Percentiles rank a stretch among this genome's conserved stretches.
Conservation (phyloP, 2,797 vertebrate species). For the Oreortyx pictus region DNA sequence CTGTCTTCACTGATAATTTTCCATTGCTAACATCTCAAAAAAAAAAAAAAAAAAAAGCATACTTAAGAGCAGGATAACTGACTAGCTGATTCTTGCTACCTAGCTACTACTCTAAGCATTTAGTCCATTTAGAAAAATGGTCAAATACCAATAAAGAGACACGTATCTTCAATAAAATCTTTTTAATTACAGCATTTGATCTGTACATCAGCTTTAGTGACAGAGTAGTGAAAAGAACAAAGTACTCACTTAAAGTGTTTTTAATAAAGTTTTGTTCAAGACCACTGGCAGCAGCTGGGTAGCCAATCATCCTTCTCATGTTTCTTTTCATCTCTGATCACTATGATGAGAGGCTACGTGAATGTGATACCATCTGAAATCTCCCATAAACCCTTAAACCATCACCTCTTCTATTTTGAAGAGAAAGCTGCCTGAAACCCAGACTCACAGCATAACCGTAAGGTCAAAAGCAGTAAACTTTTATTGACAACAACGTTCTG, state of each 20-base stretch:
- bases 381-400: background rate
- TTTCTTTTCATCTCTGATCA: background rate
- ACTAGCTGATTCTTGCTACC: background rate
- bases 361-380: background rate
- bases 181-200: constrained; percentile 5
- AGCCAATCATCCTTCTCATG: background rate
- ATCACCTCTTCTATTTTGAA: background rate
- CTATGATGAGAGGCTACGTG: background rate
- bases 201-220: constrained; percentile 4
- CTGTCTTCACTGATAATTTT: background rate
- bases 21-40: background rate
- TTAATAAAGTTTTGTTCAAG: constrained; percentile 32
- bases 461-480: background rate
- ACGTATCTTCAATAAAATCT: constrained; percentile 3
- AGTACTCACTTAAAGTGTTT: constrained; percentile 3
- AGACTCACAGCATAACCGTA: background rate
- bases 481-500: background rate
- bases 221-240: background rate
- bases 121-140: background rate
- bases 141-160: background rate
- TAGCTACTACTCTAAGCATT: background rate
- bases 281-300: background rate
- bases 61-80: background rate
- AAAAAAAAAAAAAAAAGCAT: background rate
- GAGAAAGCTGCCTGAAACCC: background rate